Conservation (phyloP, 2,888 invertebrate species). For the Drosophila kuntzei region DNA sequence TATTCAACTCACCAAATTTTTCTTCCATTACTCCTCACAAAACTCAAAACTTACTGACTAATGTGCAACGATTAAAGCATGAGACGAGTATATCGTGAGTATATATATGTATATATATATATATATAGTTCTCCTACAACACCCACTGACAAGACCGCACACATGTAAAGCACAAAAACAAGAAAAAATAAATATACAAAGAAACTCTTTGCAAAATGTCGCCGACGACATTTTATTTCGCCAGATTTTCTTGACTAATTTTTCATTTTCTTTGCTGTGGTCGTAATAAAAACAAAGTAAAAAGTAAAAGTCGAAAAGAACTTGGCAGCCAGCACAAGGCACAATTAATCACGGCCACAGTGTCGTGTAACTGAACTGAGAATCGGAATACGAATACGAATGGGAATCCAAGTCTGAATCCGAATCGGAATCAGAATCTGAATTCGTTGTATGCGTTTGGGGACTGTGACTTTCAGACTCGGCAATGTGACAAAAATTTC, state of each 20-base stretch:
- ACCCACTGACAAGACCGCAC: conserved; percentile 45
- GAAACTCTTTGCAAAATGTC: conserved; percentile 82
- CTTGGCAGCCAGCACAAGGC: conserved; percentile 62
- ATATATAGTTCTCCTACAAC: conserved; percentile 23
- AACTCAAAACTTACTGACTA: conserved; percentile 64
- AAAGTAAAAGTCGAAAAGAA: conserved; percentile 15
- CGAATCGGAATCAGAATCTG: conserved; percentile 1
- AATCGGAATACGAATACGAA: conserved; percentile 21
- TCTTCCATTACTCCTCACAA: conserved; percentile 17
- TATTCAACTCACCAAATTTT: not conserved
- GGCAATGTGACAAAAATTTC: conserved; percentile 83
- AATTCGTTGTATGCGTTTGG: conserved; percentile 20
- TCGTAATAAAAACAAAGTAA: conserved; percentile 30
- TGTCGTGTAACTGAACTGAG: conserved; percentile 34
- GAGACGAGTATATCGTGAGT: conserved; percentile 14
- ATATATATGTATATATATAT: conserved; percentile 13
- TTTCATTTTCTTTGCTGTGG: conserved; percentile 78
- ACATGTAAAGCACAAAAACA: conserved; percentile 32
- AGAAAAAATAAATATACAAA: conserved; percentile 15
- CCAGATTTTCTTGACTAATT: conserved; percentile 84
- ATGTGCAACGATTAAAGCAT: conserved; percentile 70
- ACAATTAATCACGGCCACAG: conserved; percentile 76
- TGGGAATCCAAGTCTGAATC: not conserved
- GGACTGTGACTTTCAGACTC: conserved; percentile 27
- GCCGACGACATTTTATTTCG: conserved; percentile 85